A percentile compares a stretch with the other conserved stretches of the same genome.
Conservation (phyloP, 2,888 invertebrate species). For the Pammene fasciana region DNA sequence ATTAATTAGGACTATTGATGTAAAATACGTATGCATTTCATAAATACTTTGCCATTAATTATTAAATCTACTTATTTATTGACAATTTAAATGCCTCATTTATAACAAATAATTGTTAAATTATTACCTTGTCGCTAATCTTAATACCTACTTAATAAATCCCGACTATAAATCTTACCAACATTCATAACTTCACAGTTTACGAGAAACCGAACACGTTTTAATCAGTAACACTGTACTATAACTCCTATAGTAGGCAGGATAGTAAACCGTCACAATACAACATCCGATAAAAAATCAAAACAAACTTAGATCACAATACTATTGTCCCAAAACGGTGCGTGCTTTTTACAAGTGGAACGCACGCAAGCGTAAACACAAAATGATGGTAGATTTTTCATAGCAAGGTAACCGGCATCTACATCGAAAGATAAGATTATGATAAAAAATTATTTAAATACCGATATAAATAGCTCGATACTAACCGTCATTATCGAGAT, state of each 20-base stretch:
- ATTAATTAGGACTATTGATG: not conserved
- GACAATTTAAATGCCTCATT: not conserved
- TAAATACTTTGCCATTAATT: constrained; percentile 11
- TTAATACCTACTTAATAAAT: not conserved
- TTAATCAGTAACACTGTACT: not conserved
- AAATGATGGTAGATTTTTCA: constrained; percentile 51
- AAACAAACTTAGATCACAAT: constrained; percentile 51
- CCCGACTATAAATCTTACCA: constrained; percentile 4
- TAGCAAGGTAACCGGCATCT: constrained; percentile 52
- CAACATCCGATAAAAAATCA: constrained; percentile 45
- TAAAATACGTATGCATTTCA: not conserved
- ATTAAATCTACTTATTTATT: not conserved
- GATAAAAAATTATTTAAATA: constrained; percentile 53
- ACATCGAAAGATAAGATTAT: constrained; percentile 75
- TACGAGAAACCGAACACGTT: not conserved
- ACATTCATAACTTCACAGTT: not conserved
- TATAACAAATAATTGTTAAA: not conserved
- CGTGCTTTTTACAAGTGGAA: constrained; percentile 51
- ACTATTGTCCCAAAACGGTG: constrained; percentile 57
- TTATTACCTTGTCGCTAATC: not conserved
- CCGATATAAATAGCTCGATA: constrained; percentile 48
- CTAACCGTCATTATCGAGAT: constrained; percentile 67
- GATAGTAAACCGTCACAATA: constrained; percentile 43
- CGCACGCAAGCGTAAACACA: constrained; percentile 59
- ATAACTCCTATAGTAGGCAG: constrained; percentile 12